Percentiles rank a stretch among this genome's conserved stretches.
These are phyloP conservation scores for Aphis gossypii DNA, from an alignment of 1,140 invertebrate species.

Conservation along the genomic window DNA sequence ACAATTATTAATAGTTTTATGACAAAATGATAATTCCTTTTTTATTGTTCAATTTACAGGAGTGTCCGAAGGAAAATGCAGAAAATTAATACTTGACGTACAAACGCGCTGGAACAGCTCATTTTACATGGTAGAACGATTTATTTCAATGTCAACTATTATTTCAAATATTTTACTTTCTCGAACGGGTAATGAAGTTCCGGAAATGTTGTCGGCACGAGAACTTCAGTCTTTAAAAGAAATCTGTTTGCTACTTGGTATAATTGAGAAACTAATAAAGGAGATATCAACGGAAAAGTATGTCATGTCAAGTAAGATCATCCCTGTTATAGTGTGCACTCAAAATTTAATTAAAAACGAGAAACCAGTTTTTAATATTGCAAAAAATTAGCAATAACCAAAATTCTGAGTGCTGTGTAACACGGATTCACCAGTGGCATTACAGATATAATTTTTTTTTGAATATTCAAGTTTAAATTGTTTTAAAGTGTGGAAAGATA, in stretches of 20 bases:
- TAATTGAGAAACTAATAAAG: conserved; percentile 64
- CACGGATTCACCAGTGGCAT: too few relatives aligned
- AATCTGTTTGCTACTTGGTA: conserved; percentile 62
- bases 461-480: too few relatives aligned
- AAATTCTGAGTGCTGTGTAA: too few relatives aligned
- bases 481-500: too few relatives aligned
- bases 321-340: conserved; percentile 62
- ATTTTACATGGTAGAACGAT: conserved; percentile 60
- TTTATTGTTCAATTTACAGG: too few relatives aligned
- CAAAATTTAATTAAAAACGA: conserved; percentile 61
- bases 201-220: conserved; percentile 63
- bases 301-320: conserved; percentile 64
- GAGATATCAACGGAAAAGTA: conserved; percentile 65
- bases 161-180: neutral
- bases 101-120: conserved; percentile 61
- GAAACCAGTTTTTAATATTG: conserved; percentile 31
- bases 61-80: too few relatives aligned
- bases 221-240: conserved; percentile 63
- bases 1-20: too few relatives aligned
- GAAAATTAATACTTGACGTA: too few relatives aligned
- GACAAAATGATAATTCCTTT: too few relatives aligned
- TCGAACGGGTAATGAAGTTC: neutral
- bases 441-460: too few relatives aligned
- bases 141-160: conserved; percentile 39
- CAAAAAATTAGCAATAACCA: too few relatives aligned